Evolutionary conservation across 2,797 vertebrate genomes (phyloP).

Genomic region (Gila robusta): DNA sequence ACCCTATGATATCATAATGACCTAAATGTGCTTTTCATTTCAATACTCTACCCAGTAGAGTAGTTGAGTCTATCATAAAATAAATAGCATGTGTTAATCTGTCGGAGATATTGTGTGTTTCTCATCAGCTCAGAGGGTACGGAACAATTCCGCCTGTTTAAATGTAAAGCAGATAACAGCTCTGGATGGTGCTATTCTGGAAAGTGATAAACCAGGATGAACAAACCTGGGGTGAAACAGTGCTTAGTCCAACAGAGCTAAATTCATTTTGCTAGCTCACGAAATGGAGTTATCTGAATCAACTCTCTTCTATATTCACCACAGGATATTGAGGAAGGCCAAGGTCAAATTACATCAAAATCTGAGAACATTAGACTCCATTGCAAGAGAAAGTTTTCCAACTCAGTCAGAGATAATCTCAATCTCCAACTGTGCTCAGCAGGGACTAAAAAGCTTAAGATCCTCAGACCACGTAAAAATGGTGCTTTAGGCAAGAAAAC

Average conservation of each 20-base stretch:
- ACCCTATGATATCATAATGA: conserved; percentile 39
- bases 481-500: conserved; percentile 28
- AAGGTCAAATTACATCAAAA: conserved; percentile 75
- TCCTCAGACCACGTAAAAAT: conserved; percentile 40
- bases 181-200: conserved; percentile 68
- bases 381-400: conserved; percentile 60
- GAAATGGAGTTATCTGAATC: conserved; percentile 77
- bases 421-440: conserved; percentile 43
- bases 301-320: conserved; percentile 71
- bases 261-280: conserved; percentile 74
- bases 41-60: background rate
- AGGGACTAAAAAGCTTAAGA: conserved; percentile 42
- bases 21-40: conserved; percentile 42
- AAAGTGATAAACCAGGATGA: conserved; percentile 70
- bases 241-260: conserved; percentile 71
- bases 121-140: conserved; percentile 56
- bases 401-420: conserved; percentile 53
- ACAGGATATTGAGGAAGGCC: conserved; percentile 72
- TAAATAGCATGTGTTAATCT: conserved; percentile 69
- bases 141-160: conserved; percentile 72
- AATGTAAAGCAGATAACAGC: conserved; percentile 74
- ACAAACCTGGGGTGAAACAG: conserved; percentile 73
- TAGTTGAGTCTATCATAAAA: conserved; percentile 39
- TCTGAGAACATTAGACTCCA: conserved; percentile 65
- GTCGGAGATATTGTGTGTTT: conserved; percentile 67